Percentiles rank a stretch among this genome's conserved stretches.
Conservation (phyloP, 92 coral and sea anemone genomes). For the Paragorgia papillata region DNA sequence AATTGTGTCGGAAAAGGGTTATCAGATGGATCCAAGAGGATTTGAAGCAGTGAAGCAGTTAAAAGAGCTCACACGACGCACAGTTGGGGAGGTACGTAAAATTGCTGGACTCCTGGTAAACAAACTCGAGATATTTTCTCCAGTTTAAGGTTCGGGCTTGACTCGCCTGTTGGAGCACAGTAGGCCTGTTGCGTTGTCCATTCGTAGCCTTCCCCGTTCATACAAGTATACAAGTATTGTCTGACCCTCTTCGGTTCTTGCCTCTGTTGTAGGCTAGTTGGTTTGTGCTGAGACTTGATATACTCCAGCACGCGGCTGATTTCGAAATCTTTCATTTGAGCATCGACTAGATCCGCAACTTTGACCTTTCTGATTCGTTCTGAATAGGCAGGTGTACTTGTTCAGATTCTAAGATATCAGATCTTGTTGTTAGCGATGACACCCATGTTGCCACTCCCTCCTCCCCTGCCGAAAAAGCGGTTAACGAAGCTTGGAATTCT, state of each 20-base stretch:
- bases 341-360: not conserved
- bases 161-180: too few species aligned
- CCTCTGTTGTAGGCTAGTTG: not conserved
- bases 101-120: too few species aligned
- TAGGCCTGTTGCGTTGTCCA: not conserved
- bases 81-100: too few species aligned
- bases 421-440: conserved; percentile 42
- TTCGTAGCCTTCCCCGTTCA: not conserved
- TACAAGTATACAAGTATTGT: not conserved
- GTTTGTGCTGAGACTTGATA: not conserved
- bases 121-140: too few species aligned
- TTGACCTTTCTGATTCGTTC: not conserved
- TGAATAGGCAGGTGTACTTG: not conserved
- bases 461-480: conserved; percentile 6
- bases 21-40: too few species aligned
- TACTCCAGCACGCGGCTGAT: conserved; percentile 2
- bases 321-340: not conserved
- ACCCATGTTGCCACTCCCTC: conserved; percentile 52
- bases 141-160: too few species aligned
- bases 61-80: too few species aligned
- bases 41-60: too few species aligned
- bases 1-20: too few species aligned
- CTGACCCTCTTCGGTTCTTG: not conserved
- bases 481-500: conserved; percentile 38
- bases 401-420: conserved; percentile 20